Conservation (phyloP, 2,888 invertebrate species). For the Cantharis lateralis region DNA sequence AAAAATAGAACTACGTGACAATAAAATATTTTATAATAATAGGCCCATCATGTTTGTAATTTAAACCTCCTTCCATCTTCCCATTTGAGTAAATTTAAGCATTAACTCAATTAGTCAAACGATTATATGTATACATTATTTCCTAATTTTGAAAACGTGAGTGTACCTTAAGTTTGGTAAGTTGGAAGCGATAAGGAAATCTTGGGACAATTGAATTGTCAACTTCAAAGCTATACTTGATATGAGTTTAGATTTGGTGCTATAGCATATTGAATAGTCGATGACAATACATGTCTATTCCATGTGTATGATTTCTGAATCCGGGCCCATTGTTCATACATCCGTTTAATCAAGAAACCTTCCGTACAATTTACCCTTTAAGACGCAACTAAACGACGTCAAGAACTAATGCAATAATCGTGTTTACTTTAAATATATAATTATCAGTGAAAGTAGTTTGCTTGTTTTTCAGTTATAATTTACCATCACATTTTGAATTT, state of each 20-base stretch:
- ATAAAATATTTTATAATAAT: too few species aligned
- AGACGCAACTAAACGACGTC: constrained; percentile 17
- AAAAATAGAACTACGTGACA: neutral
- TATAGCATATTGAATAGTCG: constrained; percentile 48
- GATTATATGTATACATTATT: constrained; percentile 16
- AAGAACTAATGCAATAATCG: constrained; percentile 21
- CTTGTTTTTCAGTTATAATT: neutral
- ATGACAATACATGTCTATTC: constrained; percentile 52
- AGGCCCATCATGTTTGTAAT: neutral
- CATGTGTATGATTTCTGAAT: constrained; percentile 53
- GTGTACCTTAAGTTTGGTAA: constrained; percentile 14
- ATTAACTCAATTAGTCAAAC: constrained; percentile 12
- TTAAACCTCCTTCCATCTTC: neutral
- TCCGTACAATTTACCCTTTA: constrained; percentile 45
- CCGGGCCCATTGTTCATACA: constrained; percentile 52
- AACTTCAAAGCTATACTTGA: constrained; percentile 53
- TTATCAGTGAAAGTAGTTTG: neutral
- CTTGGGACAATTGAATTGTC: constrained; percentile 53
- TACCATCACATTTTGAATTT: neutral
- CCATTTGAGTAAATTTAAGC: neutral
- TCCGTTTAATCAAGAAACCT: constrained; percentile 46
- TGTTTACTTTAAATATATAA: constrained; percentile 16
- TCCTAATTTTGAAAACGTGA: constrained; percentile 24
- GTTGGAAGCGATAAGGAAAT: constrained; percentile 38
- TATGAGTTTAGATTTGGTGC: constrained; percentile 49